Evolutionary conservation across 2,888 invertebrate species (phyloP).

Genomic region (Tribolium freemani): DNA sequence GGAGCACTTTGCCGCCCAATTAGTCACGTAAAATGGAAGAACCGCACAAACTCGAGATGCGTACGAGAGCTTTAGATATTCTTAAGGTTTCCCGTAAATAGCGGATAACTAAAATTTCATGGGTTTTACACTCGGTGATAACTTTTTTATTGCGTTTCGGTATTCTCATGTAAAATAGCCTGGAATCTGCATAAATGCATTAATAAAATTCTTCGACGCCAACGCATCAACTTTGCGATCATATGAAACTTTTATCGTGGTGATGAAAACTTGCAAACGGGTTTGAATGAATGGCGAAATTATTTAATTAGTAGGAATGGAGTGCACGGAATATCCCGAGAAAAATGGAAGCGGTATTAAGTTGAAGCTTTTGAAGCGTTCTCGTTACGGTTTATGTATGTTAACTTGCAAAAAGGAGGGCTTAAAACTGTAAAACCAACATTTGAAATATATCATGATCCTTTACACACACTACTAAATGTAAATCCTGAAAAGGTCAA

Average conservation of each 20-base stretch:
- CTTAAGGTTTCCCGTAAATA: constrained; percentile 12
- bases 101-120: constrained; percentile 24
- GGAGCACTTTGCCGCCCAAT: constrained; percentile 22
- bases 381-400: background rate
- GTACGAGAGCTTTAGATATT: constrained; percentile 1
- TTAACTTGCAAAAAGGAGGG: background rate
- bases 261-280: background rate
- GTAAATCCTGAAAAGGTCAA: constrained; percentile 2
- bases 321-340: background rate
- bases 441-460: background rate
- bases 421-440: constrained; percentile 3
- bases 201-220: constrained; percentile 21
- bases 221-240: constrained; percentile 11
- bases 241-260: constrained; percentile 1
- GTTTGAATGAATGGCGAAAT: background rate
- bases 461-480: background rate
- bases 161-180: constrained; percentile 28
- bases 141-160: constrained; percentile 14
- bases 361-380: background rate
- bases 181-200: constrained; percentile 18
- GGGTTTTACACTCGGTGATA: constrained; percentile 20
- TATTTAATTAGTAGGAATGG: background rate
- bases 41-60: constrained; percentile 11
- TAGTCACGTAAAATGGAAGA: constrained; percentile 28
- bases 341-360: background rate